Conservation (phyloP, 1,140 invertebrate species). For the Gryllus bimaculatus region DNA sequence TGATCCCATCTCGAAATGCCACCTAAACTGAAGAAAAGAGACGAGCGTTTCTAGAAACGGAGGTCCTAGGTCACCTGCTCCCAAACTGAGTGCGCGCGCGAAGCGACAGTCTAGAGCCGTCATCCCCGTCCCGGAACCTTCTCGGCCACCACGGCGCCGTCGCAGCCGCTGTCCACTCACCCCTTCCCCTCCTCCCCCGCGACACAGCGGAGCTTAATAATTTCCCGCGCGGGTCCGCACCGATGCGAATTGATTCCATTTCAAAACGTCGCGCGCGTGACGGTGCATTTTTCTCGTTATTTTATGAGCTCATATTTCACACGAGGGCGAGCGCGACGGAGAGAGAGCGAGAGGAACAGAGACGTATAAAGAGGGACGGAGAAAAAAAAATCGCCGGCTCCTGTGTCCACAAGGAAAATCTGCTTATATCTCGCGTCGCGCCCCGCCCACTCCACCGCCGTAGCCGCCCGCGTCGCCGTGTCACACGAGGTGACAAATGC, state of each 20-base stretch:
- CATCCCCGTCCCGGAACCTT: not conserved
- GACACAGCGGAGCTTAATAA: not conserved
- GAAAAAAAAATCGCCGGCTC: not conserved
- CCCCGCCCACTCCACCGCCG: no score
- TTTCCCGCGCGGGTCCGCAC: not conserved
- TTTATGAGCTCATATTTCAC: conserved; percentile 1
- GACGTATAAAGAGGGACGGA: not conserved
- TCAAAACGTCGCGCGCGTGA: not conserved
- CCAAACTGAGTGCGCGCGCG: not conserved
- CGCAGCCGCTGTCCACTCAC: not conserved
- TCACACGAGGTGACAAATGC: not conserved
- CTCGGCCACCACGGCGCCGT: not conserved
- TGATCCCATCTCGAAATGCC: no score
- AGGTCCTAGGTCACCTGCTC: not conserved
- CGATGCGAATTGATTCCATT: conserved; percentile 1
- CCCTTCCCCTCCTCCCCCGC: no score
- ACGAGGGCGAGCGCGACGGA: not conserved
- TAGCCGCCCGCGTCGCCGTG: not conserved
- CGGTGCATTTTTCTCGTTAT: conserved; percentile 4
- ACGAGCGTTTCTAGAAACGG: no score
- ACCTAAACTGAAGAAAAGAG: no score
- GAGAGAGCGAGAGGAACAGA: not conserved
- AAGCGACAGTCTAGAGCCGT: not conserved
- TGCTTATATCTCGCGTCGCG: not conserved
- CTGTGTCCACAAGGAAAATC: conserved; percentile 3